A percentile compares a stretch with the other conserved stretches of the same genome.
These are phyloP conservation scores for Melanostoma scalare DNA, from an alignment of 2,888 invertebrate species.

Conservation along the genomic window DNA sequence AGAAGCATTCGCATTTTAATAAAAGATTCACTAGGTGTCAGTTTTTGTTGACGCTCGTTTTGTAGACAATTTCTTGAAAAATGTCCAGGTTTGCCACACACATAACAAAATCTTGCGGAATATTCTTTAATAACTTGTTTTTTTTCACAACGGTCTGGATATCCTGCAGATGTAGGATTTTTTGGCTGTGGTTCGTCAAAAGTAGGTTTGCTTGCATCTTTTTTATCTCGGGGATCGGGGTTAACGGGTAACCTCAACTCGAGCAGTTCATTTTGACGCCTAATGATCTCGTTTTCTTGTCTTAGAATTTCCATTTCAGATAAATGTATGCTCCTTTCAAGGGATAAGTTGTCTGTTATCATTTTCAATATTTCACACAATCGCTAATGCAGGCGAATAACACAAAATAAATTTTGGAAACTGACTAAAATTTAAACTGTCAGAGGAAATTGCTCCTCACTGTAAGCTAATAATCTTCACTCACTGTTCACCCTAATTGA, in stretches of 20 bases:
- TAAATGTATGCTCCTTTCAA: neutral
- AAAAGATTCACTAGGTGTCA: neutral
- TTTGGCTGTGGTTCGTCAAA: too few relatives aligned
- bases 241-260: neutral
- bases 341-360: neutral
- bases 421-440: too few relatives aligned
- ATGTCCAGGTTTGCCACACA: neutral
- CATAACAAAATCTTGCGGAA: neutral
- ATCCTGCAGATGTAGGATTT: too few relatives aligned
- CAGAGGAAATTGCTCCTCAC: too few relatives aligned
- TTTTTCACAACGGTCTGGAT: neutral
- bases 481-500: too few relatives aligned
- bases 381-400: too few relatives aligned
- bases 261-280: neutral
- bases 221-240: too few relatives aligned
- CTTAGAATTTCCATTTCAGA: neutral
- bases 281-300: neutral
- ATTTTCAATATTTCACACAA: neutral
- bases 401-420: too few relatives aligned
- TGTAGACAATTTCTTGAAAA: neutral
- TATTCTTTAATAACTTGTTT: neutral
- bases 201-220: too few relatives aligned
- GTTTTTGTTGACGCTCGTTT: neutral
- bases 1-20: neutral
- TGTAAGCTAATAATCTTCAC: too few relatives aligned